These are phyloP conservation scores for Chaetodon trifasciatus DNA, from an alignment of 2,797 vertebrate species.

Conservation along the genomic window DNA sequence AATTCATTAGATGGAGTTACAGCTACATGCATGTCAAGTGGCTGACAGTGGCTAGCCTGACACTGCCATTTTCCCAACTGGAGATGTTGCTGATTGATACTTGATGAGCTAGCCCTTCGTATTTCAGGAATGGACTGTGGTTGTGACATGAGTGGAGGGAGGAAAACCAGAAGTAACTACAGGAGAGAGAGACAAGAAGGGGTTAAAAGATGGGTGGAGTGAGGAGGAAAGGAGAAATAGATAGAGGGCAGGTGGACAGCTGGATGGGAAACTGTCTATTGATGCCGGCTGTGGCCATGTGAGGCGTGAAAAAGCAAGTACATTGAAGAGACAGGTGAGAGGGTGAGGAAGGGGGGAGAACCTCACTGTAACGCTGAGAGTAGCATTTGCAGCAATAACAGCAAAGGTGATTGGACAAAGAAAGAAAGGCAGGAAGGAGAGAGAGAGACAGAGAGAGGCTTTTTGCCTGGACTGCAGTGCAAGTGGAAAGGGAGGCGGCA, in stretches of 20 bases:
- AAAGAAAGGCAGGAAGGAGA: constrained; percentile 44
- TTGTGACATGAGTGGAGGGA: background rate
- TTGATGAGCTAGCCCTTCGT: constrained; percentile 1
- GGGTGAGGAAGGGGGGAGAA: constrained; percentile 20
- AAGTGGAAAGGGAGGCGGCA: constrained; percentile 40
- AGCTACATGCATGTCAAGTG: constrained; percentile 42
- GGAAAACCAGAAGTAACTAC: background rate
- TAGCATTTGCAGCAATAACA: constrained; percentile 45
- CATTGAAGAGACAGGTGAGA: constrained; percentile 2
- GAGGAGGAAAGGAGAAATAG: constrained; percentile 1
- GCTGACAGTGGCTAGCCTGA: constrained; percentile 49
- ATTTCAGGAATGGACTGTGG: background rate
- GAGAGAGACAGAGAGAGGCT: constrained; percentile 30
- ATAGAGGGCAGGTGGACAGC: constrained; percentile 39
- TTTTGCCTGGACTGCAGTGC: constrained; percentile 67
- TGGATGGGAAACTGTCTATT: constrained; percentile 29
- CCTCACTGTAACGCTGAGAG: constrained; percentile 16
- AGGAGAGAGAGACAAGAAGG: background rate
- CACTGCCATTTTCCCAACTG: constrained; percentile 51
- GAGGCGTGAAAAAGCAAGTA: constrained; percentile 27
- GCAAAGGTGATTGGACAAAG: constrained; percentile 66
- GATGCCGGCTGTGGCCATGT: constrained; percentile 8
- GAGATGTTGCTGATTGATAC: constrained; percentile 44
- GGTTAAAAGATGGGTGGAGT: background rate
- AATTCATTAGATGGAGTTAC: constrained; percentile 63